These are phyloP conservation scores for Galbula dea DNA, from an alignment of 2,113 vertebrate species.

Conservation along the genomic window DNA sequence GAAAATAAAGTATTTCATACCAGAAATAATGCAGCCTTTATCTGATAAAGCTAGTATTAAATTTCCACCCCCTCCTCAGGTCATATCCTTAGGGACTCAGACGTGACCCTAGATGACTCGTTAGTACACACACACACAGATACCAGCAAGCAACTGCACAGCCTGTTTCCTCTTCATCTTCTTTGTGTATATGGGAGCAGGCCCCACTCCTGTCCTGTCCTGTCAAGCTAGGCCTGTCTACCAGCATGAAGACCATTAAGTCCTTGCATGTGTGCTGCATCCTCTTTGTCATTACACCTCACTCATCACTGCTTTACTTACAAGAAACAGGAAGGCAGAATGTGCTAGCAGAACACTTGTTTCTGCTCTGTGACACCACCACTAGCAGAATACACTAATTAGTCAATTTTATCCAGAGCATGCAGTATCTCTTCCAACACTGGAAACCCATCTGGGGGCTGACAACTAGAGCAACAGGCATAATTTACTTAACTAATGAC, in stretches of 20 bases:
- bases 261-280: neutral
- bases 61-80: neutral
- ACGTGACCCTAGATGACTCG: neutral
- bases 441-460: neutral
- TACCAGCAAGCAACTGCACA: neutral
- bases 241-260: accelerated
- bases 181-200: neutral
- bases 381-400: neutral
- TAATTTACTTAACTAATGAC: neutral
- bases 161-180: neutral
- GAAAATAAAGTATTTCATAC: neutral
- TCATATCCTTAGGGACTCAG: neutral
- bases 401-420: neutral
- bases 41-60: neutral
- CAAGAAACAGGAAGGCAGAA: neutral
- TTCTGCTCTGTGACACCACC: neutral
- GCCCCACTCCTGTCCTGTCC: neutral
- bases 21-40: neutral
- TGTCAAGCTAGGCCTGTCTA: neutral
- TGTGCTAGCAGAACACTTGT: neutral
- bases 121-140: neutral
- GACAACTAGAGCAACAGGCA: neutral
- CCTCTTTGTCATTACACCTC: neutral
- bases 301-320: neutral
- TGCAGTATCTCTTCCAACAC: neutral